A percentile compares a stretch with the other conserved stretches of the same genome.
phyloP scores from a whole-genome alignment of 1,140 invertebrate genomes.

The Samia ricini region DNA sequence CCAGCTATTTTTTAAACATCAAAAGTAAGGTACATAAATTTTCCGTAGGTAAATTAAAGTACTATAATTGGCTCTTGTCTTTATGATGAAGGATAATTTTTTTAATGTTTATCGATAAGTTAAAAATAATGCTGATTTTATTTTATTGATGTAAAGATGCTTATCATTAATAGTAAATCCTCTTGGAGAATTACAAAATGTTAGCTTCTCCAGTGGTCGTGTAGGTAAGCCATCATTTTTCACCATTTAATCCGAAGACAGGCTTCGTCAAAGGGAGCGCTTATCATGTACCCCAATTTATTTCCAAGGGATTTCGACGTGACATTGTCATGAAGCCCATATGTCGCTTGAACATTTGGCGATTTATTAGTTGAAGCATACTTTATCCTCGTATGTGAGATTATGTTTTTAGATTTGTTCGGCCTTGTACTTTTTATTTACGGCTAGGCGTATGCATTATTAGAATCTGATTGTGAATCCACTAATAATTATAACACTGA shows the following conservation, averaged over 20 bases:
- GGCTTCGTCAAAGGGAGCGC: slow-evolving; percentile 71
- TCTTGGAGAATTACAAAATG: slow-evolving; percentile 41
- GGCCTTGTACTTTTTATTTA: neutral
- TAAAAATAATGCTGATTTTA: neutral
- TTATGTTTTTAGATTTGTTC: neutral
- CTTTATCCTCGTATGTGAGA: neutral
- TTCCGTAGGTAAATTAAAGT: too few species aligned
- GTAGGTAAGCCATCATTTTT: slow-evolving; percentile 70
- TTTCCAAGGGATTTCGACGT: slow-evolving; percentile 59
- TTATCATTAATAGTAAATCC: neutral
- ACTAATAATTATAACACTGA: too few species aligned
- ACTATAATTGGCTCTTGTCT: neutral
- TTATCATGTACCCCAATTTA: slow-evolving; percentile 71
- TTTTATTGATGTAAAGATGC: neutral
- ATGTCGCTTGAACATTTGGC: slow-evolving; percentile 4
- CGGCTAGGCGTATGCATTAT: too few species aligned
- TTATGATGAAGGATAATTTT: neutral
- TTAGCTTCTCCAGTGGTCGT: slow-evolving; percentile 33
- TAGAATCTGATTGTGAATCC: too few species aligned
- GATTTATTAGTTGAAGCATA: neutral
- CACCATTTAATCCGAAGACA: slow-evolving; percentile 70
- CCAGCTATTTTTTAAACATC: too few species aligned
- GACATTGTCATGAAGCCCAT: slow-evolving; percentile 36
- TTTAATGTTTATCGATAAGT: neutral
- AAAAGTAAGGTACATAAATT: too few species aligned